A percentile compares a stretch with the other conserved stretches of the same genome.
Conservation (phyloP, 2,113 vertebrate species). For the Prionailurus bengalensis region DNA sequence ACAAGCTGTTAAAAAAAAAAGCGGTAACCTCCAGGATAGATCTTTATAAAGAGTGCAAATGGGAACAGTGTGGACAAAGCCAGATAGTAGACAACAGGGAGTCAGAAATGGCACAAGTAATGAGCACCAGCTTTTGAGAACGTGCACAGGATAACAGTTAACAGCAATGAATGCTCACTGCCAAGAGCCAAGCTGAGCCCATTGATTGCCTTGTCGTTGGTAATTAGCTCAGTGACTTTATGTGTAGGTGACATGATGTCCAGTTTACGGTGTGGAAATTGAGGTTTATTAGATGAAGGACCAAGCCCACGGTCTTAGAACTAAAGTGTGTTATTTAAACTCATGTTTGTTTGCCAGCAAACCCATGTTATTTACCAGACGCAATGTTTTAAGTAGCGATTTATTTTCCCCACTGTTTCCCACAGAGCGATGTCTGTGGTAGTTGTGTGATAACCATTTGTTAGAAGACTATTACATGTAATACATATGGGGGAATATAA, state of each 20-base stretch:
- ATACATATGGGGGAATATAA: not conserved
- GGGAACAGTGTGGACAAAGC: not conserved
- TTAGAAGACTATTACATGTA: not conserved
- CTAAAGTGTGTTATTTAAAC: not conserved
- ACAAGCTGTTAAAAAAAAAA: slow-evolving; percentile 35
- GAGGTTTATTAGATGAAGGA: not conserved
- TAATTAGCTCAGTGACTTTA: not conserved
- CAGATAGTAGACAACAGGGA: not conserved
- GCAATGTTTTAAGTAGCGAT: not conserved
- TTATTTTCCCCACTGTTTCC: not conserved
- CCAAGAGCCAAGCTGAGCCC: not conserved
- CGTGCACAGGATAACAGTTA: rapidly evolving
- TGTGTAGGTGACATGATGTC: not conserved
- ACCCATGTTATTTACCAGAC: not conserved
- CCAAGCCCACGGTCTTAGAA: not conserved
- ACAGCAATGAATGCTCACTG: rapidly evolving
- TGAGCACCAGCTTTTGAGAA: not conserved
- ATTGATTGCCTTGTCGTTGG: not conserved
- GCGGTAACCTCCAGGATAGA: not conserved
- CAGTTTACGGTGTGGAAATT: not conserved
- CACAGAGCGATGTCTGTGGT: not conserved
- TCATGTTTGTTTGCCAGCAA: not conserved
- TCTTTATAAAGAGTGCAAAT: not conserved
- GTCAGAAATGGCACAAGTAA: rapidly evolving
- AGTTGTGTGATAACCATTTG: not conserved